Evolutionary conservation across 35 echinoderm and acorn worm species (phyloP).

Genomic region (Ophioderma brevispina): DNA sequence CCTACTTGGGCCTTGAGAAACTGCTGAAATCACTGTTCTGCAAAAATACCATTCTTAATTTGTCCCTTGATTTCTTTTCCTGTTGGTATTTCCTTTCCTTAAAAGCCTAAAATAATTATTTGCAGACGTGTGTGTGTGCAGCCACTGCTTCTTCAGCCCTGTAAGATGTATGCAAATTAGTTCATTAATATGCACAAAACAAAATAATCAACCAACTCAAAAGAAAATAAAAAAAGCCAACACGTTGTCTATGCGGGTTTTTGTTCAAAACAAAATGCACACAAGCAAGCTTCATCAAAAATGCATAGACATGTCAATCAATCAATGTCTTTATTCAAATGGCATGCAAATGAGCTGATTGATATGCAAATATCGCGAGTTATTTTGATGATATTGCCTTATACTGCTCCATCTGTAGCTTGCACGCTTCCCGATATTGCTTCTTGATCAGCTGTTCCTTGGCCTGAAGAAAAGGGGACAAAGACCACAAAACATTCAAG

Average conservation of each 20-base stretch:
- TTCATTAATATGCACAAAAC: conserved; percentile 1
- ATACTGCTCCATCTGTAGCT: conserved; percentile 87
- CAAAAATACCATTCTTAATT: no score
- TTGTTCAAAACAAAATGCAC: background rate
- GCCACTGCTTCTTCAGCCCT: background rate
- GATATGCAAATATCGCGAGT: background rate
- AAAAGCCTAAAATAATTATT: no score
- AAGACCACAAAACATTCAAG: conserved; percentile 1
- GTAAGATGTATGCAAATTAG: conserved; percentile 9
- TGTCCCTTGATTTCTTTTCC: no score
- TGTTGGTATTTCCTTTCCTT: no score
- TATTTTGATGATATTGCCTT: conserved; percentile 49
- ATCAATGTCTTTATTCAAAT: conserved; percentile 16
- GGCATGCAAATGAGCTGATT: conserved; percentile 9
- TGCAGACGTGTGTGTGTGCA: background rate
- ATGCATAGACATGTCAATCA: background rate
- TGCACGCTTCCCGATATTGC: conserved; percentile 83
- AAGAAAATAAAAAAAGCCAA: background rate
- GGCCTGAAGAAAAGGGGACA: conserved; percentile 44
- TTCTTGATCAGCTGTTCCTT: conserved; percentile 96
- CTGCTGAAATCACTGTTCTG: no score
- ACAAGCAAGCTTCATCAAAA: background rate
- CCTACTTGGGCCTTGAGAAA: background rate
- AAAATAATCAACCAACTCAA: background rate
- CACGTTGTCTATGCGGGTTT: background rate